phyloP scores from a whole-genome alignment of 2,888 invertebrate species.

The Mythimna impura region DNA sequence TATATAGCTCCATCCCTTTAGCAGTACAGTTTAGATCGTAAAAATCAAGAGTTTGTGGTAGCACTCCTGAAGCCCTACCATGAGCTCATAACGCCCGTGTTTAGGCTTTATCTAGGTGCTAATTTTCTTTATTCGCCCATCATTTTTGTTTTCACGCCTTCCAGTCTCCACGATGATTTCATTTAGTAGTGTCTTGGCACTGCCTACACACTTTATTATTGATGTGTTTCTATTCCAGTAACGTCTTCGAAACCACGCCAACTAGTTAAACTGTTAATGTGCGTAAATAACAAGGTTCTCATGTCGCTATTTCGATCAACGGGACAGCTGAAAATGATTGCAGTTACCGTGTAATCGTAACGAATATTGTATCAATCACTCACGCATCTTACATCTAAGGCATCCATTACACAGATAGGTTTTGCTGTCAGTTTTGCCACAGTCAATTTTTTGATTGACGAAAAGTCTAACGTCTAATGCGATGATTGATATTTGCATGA shows the following conservation, averaged over 20 bases:
- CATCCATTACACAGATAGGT: too few relatives aligned
- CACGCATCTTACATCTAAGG: not conserved
- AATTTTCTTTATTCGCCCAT: too few relatives aligned
- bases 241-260: constrained; percentile 9
- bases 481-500: too few relatives aligned
- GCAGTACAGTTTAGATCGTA: too few relatives aligned
- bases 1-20: too few relatives aligned
- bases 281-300: constrained; percentile 26
- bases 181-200: constrained; percentile 14
- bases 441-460: too few relatives aligned
- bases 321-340: constrained; percentile 13
- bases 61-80: too few relatives aligned
- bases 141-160: not conserved
- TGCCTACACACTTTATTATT: constrained; percentile 6
- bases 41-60: too few relatives aligned
- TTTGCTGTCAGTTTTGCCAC: too few relatives aligned
- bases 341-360: constrained; percentile 22
- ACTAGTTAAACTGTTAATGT: constrained; percentile 16
- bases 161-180: not conserved
- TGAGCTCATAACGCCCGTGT: too few relatives aligned
- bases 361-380: constrained; percentile 19
- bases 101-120: too few relatives aligned
- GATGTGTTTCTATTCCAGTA: constrained; percentile 23
- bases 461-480: too few relatives aligned
- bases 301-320: constrained; percentile 39